phyloP scores from a whole-genome alignment of 2,113 vertebrate species.

The Philantomba maxwellii region DNA sequence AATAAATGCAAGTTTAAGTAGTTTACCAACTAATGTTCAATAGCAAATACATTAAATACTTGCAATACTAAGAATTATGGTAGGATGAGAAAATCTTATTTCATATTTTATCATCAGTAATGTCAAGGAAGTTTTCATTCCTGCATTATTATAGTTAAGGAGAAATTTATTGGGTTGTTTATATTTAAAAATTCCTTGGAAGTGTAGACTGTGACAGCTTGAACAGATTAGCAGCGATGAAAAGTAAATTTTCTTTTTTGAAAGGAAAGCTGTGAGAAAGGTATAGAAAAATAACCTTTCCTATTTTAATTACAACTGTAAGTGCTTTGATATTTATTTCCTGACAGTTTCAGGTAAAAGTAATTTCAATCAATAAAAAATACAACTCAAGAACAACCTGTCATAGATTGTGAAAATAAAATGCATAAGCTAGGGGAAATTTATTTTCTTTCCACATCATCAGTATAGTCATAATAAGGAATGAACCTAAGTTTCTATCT shows the following conservation, averaged over 20 bases:
- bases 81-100: constrained; percentile 1
- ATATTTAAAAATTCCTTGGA: constrained; percentile 7
- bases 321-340: constrained; percentile 74
- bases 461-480: constrained; percentile 45
- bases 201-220: not conserved
- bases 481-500: constrained; percentile 51
- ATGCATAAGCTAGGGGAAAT: constrained; percentile 42
- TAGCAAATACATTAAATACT: constrained; percentile 29
- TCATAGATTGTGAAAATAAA: constrained; percentile 65
- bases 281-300: constrained; percentile 65
- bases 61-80: not conserved
- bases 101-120: constrained; percentile 13
- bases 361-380: constrained; percentile 63
- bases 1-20: constrained; percentile 19
- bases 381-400: constrained; percentile 71
- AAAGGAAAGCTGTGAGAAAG: constrained; percentile 46
- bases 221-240: not conserved
- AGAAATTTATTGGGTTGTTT: not conserved
- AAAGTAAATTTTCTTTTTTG: constrained; percentile 27
- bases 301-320: constrained; percentile 67
- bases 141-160: not conserved
- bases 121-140: constrained; percentile 10
- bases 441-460: constrained; percentile 35
- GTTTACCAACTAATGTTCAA: not conserved
- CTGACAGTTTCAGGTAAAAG: constrained; percentile 62